Evolutionary conservation across 2,113 vertebrate genomes (phyloP).

Genomic region (Terrapene triunguis): DNA sequence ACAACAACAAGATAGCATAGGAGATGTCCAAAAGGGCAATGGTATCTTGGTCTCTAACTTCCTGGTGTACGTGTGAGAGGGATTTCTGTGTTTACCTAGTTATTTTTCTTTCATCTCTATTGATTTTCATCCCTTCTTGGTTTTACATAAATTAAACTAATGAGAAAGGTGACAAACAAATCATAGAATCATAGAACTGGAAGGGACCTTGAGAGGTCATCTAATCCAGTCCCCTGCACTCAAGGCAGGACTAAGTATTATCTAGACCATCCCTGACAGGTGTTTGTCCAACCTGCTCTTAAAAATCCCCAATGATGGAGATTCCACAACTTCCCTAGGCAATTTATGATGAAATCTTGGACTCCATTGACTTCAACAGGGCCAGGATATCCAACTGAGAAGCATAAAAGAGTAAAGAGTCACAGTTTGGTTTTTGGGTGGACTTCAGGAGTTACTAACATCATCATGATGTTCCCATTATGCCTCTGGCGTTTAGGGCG

Average conservation of each 20-base stretch:
- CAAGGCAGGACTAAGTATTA: no score
- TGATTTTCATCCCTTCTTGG: background rate
- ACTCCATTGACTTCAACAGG: background rate
- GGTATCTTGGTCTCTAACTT: slow-evolving; percentile 71
- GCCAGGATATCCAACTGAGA: background rate
- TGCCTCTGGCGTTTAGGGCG: no score
- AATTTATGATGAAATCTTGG: background rate
- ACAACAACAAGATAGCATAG: slow-evolving; percentile 68
- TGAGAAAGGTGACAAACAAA: background rate
- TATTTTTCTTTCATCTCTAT: slow-evolving; percentile 37
- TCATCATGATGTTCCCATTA: no score
- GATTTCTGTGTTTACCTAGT: background rate
- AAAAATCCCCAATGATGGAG: background rate
- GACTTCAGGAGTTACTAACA: background rate
- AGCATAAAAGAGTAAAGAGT: background rate
- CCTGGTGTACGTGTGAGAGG: slow-evolving; percentile 46
- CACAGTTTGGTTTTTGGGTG: background rate
- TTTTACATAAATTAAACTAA: background rate
- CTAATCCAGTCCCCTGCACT: no score
- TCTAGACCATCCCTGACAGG: no score
- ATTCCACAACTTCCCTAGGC: slow-evolving; percentile 2
- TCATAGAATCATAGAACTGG: background rate
- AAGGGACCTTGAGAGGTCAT: background rate
- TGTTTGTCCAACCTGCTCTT: no score
- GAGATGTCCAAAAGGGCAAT: slow-evolving; percentile 39